Base-by-base conservation (phyloP, 2,888 invertebrate species). In the Holacanthella duospinosa region DNA sequence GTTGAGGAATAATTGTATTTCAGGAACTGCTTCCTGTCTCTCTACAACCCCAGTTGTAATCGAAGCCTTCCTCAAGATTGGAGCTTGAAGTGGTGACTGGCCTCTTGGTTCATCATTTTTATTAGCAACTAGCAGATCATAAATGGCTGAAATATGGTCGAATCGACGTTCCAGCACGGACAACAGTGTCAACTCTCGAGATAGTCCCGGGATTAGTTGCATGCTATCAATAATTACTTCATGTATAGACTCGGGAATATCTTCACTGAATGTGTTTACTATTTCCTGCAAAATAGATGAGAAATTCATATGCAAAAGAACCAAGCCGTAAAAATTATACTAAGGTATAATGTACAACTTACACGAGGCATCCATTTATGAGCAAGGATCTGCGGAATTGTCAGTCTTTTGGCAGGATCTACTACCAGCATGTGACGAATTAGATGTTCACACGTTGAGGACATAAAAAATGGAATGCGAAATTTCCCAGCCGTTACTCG, bases 401-500 rank as follows among this genome's bases (percentile, higher is more conserved):
- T 88, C 77, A 88, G 92, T 71, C 96, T 84, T 77, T 92, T 90
- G 74, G 84, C 83, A 12, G 96, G 93, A 77, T 96, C 94, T 74
- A 94, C 79, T 64, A 94, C 92, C 75, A 96, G 80, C 94, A 97
- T 96, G 78, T 92, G 90, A 44, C 94, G 85, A 75, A 96, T 93
- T 68, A 96, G 81, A 72, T 90, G 89, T 80, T 96, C 95, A 79
- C 95, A 95, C 77, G 94, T 94, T 89, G 83, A 68, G 76, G 93
- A 93, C 93, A 96, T 94, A 81, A 94, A 96, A 81, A 91, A 96
- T 63, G 96, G 96, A 79, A 96, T 93, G 77, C 95, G 84, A 82
- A 95, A 95, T 78, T 93, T 84, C 67, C 96, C 96, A 62, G 92
- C 91, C 58, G 96, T 83, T 66, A 96, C 95, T 74, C 94, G 83